Percentiles rank a stretch among this genome's conserved stretches.
Conservation (phyloP, 2,113 vertebrate genomes). For the Salvelinus fontinalis region DNA sequence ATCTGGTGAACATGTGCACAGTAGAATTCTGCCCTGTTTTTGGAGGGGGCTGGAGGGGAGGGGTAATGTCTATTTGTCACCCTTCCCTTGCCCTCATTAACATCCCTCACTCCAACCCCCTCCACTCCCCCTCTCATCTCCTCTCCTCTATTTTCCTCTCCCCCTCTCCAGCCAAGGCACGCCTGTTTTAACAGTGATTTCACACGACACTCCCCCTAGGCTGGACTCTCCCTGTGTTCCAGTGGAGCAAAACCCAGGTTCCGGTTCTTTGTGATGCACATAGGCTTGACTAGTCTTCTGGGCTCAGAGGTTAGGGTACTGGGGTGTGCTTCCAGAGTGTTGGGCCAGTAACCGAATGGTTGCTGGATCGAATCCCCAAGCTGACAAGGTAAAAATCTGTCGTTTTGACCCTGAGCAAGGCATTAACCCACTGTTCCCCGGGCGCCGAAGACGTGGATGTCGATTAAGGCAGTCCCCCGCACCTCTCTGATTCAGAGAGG, state of each 20-base stretch:
- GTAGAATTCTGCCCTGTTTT: slow-evolving; percentile 14
- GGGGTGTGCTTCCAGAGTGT: not conserved
- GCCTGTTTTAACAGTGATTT: slow-evolving; percentile 49
- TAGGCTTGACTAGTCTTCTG: slow-evolving; percentile 24
- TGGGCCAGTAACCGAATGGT: no score
- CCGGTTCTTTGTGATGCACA: slow-evolving; percentile 40
- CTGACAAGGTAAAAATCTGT: no score
- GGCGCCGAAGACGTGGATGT: no score
- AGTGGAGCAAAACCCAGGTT: slow-evolving; percentile 13
- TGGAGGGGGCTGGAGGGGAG: not conserved
- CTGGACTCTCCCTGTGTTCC: slow-evolving; percentile 53
- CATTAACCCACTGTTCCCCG: no score
- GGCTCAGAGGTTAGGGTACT: not conserved
- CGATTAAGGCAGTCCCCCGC: no score
- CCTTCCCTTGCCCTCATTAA: slow-evolving; percentile 22
- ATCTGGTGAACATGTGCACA: not conserved
- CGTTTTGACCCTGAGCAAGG: no score
- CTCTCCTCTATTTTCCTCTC: not conserved
- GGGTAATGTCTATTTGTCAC: not conserved
- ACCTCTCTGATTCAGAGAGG: no score
- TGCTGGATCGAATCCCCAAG: no score
- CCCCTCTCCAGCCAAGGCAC: slow-evolving; percentile 27
- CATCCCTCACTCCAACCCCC: slow-evolving; percentile 9
- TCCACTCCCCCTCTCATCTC: slow-evolving; percentile 16
- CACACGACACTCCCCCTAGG: slow-evolving; percentile 52